Base-by-base conservation (phyloP, 2,888 invertebrate genomes). In the Venustoraphidia nigricollis region DNA sequence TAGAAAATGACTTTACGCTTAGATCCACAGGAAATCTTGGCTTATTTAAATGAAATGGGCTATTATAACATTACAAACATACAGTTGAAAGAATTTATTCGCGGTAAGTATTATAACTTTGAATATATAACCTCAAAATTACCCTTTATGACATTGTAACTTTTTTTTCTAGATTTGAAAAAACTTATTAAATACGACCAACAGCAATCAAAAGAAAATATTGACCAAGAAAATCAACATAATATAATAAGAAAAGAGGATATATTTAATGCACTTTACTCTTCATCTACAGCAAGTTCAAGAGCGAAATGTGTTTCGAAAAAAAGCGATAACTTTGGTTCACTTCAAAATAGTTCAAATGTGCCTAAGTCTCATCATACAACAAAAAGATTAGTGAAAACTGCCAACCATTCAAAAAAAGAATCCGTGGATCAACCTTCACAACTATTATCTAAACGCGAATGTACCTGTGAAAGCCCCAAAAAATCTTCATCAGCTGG, bases 81-180 rank as follows among this genome's bases (percentile, higher is more conserved):
- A 62, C 82, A 85, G 60, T 67, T 87, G 47, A 83, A 84, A 68
- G 80, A 79, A 62, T 87, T 88, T 63, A 80, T 87, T 60, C 79
- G 76, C 74, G 86, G 87, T 85, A 68, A 61, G 52, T 44, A 10
- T 36, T 11, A 34, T 6, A 3, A n/a, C 46, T 34, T 47, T 36
- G 38, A 36, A 41, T 46, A 39, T 36, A 45, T 46, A 40, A 17
- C 11, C 39, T 42, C 34, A 49, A 44, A 36, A 10, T 43, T 41
- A 10, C n/a, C 50, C 44, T 48, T 36, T 39, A 41, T 53, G 43
- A 9, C 46, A 48, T 50, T 27, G 1, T 27, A 14, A 45, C 54
- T 42, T 44, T 49, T 44, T 49, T 52, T 66, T 69, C 44, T 62
- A 83, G 83, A 83, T 67, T 66, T 83, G 45, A 83, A 82, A 60